A percentile compares a stretch with the other conserved stretches of the same genome.
phyloP scores from a whole-genome alignment of 2,888 invertebrate genomes.

The Anoncus sp. region DNA sequence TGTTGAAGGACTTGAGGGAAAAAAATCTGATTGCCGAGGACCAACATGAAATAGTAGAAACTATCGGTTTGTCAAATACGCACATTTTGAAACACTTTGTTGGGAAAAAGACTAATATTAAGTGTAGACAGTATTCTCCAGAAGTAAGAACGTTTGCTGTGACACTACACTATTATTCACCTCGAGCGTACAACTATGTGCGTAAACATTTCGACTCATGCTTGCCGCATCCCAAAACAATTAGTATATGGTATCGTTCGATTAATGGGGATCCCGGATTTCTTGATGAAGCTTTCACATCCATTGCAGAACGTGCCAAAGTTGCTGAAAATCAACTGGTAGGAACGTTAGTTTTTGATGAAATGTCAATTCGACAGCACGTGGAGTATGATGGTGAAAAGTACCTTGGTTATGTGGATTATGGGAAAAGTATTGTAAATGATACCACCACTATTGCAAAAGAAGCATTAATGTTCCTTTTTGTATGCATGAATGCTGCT shows the following conservation, averaged over 20 bases:
- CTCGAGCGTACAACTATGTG: conserved; percentile 3
- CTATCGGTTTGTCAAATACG: no score
- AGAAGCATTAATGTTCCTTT: not conserved
- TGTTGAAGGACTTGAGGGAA: no score
- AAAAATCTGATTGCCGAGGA: no score
- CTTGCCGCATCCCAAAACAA: not conserved
- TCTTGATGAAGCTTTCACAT: not conserved
- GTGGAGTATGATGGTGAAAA: not conserved
- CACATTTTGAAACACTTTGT: no score
- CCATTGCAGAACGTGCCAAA: not conserved
- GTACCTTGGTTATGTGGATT: no score
- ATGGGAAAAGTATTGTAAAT: not conserved
- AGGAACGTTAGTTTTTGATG: not conserved
- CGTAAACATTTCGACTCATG: not conserved
- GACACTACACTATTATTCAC: not conserved
- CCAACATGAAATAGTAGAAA: no score
- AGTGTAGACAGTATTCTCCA: not conserved
- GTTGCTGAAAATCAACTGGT: not conserved
- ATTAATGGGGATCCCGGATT: not conserved
- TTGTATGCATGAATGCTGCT: conserved; percentile 1
- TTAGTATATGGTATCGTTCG: not conserved
- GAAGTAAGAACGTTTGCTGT: not conserved
- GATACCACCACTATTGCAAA: not conserved
- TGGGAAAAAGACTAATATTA: no score
- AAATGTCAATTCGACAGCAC: conserved; percentile 5